Evolutionary conservation across 2,113 vertebrate genomes (phyloP), one percentile per base, ranked within the genome.

Genomic region (Semnopithecus entellus): DNA sequence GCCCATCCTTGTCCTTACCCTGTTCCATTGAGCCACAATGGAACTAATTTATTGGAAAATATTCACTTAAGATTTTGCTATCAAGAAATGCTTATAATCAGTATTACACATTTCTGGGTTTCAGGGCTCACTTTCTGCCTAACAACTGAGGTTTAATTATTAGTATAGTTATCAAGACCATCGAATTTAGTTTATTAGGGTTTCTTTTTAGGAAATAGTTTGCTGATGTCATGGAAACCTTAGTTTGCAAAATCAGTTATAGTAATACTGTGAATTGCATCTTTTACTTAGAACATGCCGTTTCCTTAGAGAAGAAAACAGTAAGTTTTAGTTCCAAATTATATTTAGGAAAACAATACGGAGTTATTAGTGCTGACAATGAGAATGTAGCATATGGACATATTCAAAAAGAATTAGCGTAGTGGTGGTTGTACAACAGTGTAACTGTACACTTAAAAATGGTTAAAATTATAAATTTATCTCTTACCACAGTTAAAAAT

Each of bases 231-330:
- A 40, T 88, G 50, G 70, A 92, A 93, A 88, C 23, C 25, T 84
- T 76, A 85, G 45, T 50, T 79, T 75, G 55, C 78, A 81, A 94
- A 91, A 88, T 91, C 52, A 55, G 23, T 80, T 88, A 78, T 50
- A 32, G 43, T 91, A 95, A 79, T 78, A 70, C 6, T 68, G 30
- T 92, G 40, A 64, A 59, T 78, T 83, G 30, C 27, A 50, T 97
- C 70, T 95, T n/a, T 84, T 95, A 61, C 52, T 91, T 83, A 90
- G 59, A 90, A 59, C 16, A 89, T 75, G 20, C 25, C 68, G 95
- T 90, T 80, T 70, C 20, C 10, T 91, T 88, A 57, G 45, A n/a
- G 92, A 95, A 94, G 40, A 78, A 95, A 94, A 94, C 55, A 75
- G 5, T 61, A 68, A 52, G 35, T 92, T 90, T 91, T 73, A 92